Percentiles rank a stretch among this genome's conserved stretches.
Evolutionary conservation across 2,113 vertebrate species (phyloP).

Genomic region (Amphiprion ocellaris): DNA sequence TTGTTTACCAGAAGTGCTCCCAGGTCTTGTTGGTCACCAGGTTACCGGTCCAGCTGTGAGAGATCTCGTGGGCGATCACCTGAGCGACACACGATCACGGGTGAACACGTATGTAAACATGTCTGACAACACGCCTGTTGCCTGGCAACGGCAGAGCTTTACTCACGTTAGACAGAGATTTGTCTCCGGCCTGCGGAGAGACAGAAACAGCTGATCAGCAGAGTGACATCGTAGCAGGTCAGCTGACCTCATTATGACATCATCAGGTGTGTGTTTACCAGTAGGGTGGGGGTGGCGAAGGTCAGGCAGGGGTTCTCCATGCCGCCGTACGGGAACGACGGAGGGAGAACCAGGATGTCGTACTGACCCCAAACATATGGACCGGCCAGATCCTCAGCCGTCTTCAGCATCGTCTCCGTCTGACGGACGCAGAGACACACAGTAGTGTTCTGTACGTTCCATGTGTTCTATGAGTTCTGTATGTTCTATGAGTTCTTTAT

Average conservation of each 20-base stretch:
- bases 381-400: slow-evolving; percentile 92
- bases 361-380: slow-evolving; percentile 98
- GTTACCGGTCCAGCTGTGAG: slow-evolving; percentile 99
- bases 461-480: too few relatives aligned
- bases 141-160: not conserved
- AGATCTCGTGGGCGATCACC: slow-evolving; percentile 99
- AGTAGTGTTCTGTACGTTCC: not conserved
- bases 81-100: slow-evolving; percentile 59
- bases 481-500: too few relatives aligned
- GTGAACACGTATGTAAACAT: not conserved
- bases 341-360: slow-evolving; percentile 94
- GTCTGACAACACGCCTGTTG: not conserved
- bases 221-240: not conserved
- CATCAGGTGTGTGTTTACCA: slow-evolving; percentile 83
- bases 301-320: slow-evolving; percentile 99
- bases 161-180: slow-evolving; percentile 95
- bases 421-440: slow-evolving; percentile 70
- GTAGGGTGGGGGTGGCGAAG: slow-evolving; percentile 94
- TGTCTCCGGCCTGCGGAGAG: slow-evolving; percentile 91
- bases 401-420: slow-evolving; percentile 95
- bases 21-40: slow-evolving; percentile 97
- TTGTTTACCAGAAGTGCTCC: slow-evolving; percentile 95
- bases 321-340: slow-evolving; percentile 96
- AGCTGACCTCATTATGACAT: not conserved
- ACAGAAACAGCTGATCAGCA: slow-evolving; percentile 19